Evolutionary conservation across 2,888 invertebrate genomes (phyloP).

Genomic region (Dicycla oo): DNA sequence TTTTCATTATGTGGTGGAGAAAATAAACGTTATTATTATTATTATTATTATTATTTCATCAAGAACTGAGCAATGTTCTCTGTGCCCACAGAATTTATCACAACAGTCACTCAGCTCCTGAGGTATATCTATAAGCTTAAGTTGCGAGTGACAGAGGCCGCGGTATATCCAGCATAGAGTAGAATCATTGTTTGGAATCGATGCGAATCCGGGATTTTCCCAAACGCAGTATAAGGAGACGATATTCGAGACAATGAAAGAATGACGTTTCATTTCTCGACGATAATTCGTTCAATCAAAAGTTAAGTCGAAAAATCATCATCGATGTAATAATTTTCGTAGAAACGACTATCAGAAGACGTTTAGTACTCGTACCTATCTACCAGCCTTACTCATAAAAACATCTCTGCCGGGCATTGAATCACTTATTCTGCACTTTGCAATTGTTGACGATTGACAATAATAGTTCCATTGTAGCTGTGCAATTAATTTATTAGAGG

Average conservation of each 20-base stretch:
- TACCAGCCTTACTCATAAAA: slow-evolving; percentile 1
- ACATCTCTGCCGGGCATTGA: slow-evolving; percentile 4
- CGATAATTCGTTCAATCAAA: not conserved
- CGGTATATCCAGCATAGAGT: no score
- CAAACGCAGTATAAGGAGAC: not conserved
- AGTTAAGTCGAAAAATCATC: not conserved
- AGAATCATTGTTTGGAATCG: not conserved
- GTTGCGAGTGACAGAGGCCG: no score
- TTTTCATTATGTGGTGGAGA: no score
- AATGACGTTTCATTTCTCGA: not conserved
- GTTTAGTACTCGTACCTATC: not conserved
- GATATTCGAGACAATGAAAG: not conserved
- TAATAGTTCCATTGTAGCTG: slow-evolving; percentile 6
- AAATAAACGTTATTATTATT: no score
- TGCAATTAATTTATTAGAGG: slow-evolving; percentile 17
- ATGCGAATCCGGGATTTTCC: not conserved
- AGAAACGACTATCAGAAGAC: not conserved
- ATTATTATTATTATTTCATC: no score
- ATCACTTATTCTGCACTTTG: slow-evolving; percentile 19
- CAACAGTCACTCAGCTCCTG: no score
- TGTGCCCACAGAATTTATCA: no score
- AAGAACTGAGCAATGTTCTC: no score
- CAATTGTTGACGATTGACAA: slow-evolving; percentile 15
- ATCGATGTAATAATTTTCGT: not conserved
- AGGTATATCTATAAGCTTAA: no score